Base-by-base conservation (phyloP, 2,797 vertebrate species). In the Orientallactaga sibirica region DNA sequence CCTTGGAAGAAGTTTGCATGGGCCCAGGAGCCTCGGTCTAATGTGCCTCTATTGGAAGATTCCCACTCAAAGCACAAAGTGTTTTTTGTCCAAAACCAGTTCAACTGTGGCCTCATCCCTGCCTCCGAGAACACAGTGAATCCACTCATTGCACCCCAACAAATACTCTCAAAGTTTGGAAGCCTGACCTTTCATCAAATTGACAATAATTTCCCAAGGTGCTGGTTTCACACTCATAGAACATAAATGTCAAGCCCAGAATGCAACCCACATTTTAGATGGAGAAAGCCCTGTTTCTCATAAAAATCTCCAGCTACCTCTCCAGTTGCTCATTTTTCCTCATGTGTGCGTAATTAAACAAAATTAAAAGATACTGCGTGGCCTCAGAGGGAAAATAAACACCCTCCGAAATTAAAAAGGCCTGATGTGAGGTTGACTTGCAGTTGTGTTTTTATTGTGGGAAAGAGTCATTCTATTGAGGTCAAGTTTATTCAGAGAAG, bases 381-480 rank as follows among this genome's bases (percentile, higher is more conserved):
- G 66, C 55, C 77, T 92, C 29, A 0, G 88, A 86, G 61, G 91
- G 77, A 81, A 92, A 77, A 92, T 77, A 91, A 96, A 91, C 86
- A 90, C 82, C 62, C 76, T 87, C 48, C 64, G 74, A 91, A 86
- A 90, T 94, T 70, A 84, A 77, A 87, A 73, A 22, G 29, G 25
- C 19, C 85, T 61, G 67, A 61, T 68, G 43, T 18, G 81, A 75
- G 37, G 24, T 58, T 83, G 89, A 93, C 18, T 86, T 86, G 76
- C 70, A 41, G 27, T 70, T 81, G 64, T 43, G 24, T 11, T 94
- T 92, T 91, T 87, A 77, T 67, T 87, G 0, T 52, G 87, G 89
- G 87, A 90, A 92, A 82, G 61, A 48, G 33, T 8, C 4, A 18
- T 68, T 61, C 22, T 15, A 16, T 20, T 6, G 78, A 73, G 83